A percentile compares a stretch with the other conserved stretches of the same genome.
phyloP scores from a whole-genome alignment of 37 sponge, comb jelly and placozoan genomes.

The Aplysina aerophoba region DNA sequence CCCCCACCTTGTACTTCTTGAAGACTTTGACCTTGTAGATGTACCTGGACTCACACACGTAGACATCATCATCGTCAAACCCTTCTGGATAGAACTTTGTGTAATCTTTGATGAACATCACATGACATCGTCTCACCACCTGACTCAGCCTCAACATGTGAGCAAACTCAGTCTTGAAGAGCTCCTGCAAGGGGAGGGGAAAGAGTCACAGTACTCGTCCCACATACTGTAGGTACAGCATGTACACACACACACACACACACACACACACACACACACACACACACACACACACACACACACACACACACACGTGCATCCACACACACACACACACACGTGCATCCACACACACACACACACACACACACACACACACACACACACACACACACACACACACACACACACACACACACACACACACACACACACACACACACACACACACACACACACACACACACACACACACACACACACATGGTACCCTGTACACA shows the following conservation, averaged over 20 bases:
- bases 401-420: constrained; percentile 30
- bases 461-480: constrained; percentile 30
- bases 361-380: no score
- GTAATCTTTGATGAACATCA: constrained; percentile 73
- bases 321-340: constrained; percentile 19
- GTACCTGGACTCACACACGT: constrained; percentile 86
- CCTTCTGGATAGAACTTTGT: constrained; percentile 67
- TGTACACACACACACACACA: not conserved
- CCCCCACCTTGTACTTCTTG: constrained; percentile 85
- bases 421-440: constrained; percentile 30
- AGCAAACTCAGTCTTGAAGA: constrained; percentile 84
- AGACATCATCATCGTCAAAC: constrained; percentile 76
- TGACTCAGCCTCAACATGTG: constrained; percentile 41
- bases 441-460: constrained; percentile 27
- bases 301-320: constrained; percentile 25
- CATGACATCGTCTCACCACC: constrained; percentile 60
- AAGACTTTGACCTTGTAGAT: constrained; percentile 59
- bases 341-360: constrained; percentile 19
- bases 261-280: constrained; percentile 33
- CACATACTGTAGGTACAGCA: not conserved
- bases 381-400: constrained; percentile 30
- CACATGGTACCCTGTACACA: not conserved
- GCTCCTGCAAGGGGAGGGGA: constrained; percentile 55
- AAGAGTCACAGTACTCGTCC: not conserved
- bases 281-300: constrained; percentile 33